Percentiles rank a stretch among this genome's conserved stretches.
Evolutionary conservation across 2,888 invertebrate species (phyloP).

Genomic region (Drosophila dives): DNA sequence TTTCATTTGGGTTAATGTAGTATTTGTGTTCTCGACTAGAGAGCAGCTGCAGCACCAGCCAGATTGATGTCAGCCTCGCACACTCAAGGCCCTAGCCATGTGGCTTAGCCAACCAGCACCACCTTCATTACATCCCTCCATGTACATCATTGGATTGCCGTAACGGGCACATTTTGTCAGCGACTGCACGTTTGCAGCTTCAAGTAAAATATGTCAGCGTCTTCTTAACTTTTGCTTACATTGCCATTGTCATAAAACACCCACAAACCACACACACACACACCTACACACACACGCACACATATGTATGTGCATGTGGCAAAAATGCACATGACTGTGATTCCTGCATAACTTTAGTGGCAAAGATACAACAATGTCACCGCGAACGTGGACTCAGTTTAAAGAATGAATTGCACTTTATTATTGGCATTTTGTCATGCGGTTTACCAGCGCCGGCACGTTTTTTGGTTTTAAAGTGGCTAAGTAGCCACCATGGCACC

Average conservation of each 20-base stretch:
- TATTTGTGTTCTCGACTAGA: constrained; percentile 64
- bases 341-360: constrained; percentile 33
- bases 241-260: constrained; percentile 80
- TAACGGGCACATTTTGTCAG: constrained; percentile 77
- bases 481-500: constrained; percentile 52
- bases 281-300: constrained; percentile 9
- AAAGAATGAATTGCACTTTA: constrained; percentile 78
- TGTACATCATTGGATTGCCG: constrained; percentile 71
- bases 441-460: constrained; percentile 46
- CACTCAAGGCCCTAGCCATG: constrained; percentile 14
- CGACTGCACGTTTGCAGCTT: constrained; percentile 68
- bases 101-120: constrained; percentile 32
- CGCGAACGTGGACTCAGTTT: constrained; percentile 64
- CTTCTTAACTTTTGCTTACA: constrained; percentile 65
- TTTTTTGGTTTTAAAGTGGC: constrained; percentile 58
- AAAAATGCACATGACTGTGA: constrained; percentile 61
- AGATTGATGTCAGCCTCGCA: constrained; percentile 59
- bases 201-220: constrained; percentile 72
- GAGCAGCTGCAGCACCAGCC: constrained; percentile 35
- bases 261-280: constrained; percentile 16
- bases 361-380: constrained; percentile 4
- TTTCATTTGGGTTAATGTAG: constrained; percentile 79
- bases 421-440: constrained; percentile 71
- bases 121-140: neutral
- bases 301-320: neutral